Base-by-base conservation (phyloP, 2,113 vertebrate species). In the Cacatua alba region DNA sequence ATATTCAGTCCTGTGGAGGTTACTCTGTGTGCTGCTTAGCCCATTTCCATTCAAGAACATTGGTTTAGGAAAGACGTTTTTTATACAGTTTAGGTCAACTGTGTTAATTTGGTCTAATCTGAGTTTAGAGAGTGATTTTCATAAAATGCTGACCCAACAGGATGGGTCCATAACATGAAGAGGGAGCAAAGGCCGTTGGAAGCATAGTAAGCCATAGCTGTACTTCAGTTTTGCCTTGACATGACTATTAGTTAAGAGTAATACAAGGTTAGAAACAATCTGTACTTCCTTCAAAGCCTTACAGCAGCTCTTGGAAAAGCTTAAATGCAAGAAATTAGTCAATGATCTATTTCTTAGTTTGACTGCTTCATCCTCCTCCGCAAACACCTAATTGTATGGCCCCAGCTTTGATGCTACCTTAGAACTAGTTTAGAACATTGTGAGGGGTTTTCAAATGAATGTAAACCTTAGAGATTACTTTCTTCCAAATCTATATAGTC, bases 171-270 rank as follows among this genome's bases (percentile, higher is more conserved):
- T 35, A 69, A 43, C 16, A n/a, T 26, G 28, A 75, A 70, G 3
- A 59, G 6, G 8, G 41, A 90, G 14, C 7, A 79, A 64, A 64
- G 48, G 9, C 20, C 5, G 0, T 20, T 64, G 26, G 35, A 85
- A 35, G 8, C 19, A 46, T 0, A 0, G 6, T 25, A 59, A 87
- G 4, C 13, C 49, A 11, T 20, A 62, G 20, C 13, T 1, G 2
- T 44, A 70, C 14, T n/a, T 53, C 64, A 82, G 6, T 13, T 78
- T 67, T 79, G 13, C 46, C 21, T 78, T 74, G 31, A 35, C 5
- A 0, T 11, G 18, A 57, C n/a, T 52, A 33, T 28, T 59, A 59
- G 5, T 84, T 46, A 57, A 67, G 26, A 65, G 8, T 33, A 67
- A 74, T 53, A 78, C 4, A 70, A 63, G 41, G 53, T 70, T 75